Percentiles rank a stretch among this genome's conserved stretches.
These are phyloP conservation scores for Enteromius afrohamiltoni DNA, from an alignment of 2,797 vertebrate genomes.

Conservation along the genomic window DNA sequence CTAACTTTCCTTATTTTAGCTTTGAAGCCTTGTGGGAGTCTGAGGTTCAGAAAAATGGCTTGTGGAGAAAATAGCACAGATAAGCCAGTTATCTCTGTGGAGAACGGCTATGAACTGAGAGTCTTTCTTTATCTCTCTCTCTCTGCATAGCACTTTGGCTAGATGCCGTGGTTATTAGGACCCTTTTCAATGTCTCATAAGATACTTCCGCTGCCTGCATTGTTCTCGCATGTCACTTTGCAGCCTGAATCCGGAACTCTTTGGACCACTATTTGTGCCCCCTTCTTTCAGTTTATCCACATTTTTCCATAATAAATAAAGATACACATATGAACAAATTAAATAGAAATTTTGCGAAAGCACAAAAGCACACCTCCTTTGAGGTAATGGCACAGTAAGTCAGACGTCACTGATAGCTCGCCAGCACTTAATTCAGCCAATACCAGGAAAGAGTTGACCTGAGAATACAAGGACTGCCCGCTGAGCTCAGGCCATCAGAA, in stretches of 20 bases:
- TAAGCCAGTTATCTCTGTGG: conserved; percentile 47
- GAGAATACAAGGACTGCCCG: conserved; percentile 75
- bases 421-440: conserved; percentile 77
- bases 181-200: conserved; percentile 60
- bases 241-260: conserved; percentile 64
- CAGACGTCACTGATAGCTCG: conserved; percentile 64
- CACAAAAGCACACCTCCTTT: conserved; percentile 67
- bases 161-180: conserved; percentile 66
- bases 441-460: conserved; percentile 74
- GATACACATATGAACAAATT: conserved; percentile 34
- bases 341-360: conserved; percentile 46
- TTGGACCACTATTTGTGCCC: conserved; percentile 35
- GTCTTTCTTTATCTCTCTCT: conserved; percentile 57
- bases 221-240: conserved; percentile 65
- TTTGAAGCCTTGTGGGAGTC: conserved; percentile 43
- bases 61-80: conserved; percentile 53
- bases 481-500: conserved; percentile 77
- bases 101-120: conserved; percentile 47
- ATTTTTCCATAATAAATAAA: not conserved
- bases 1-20: conserved; percentile 25
- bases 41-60: conserved; percentile 18
- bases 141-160: conserved; percentile 49
- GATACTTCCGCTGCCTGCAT: conserved; percentile 60
- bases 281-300: not conserved
- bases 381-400: conserved; percentile 70